Evolutionary conservation across 2,888 invertebrate species (phyloP).

Genomic region (Melanophora roralis): DNA sequence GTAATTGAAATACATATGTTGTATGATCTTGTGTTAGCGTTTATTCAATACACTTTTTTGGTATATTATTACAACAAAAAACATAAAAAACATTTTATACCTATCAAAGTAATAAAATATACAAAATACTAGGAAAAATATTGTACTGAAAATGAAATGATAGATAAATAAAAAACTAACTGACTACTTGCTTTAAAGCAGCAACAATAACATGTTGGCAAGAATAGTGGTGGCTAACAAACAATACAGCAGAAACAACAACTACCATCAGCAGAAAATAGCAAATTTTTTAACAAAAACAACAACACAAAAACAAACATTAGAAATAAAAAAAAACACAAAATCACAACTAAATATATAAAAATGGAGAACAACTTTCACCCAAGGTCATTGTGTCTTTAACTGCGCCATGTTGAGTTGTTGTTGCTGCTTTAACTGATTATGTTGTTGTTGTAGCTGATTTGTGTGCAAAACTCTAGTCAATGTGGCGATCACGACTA

Average conservation of each 20-base stretch:
- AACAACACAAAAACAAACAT: conserved; percentile 28
- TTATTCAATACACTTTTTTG: too few species aligned
- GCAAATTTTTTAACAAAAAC: conserved; percentile 27
- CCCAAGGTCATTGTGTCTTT: conserved; percentile 70
- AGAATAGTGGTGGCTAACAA: conserved; percentile 34
- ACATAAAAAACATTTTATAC: too few species aligned
- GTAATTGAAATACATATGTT: too few species aligned
- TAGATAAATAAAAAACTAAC: conserved; percentile 56
- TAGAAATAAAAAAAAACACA: conserved; percentile 51
- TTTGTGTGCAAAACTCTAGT: conserved; percentile 39
- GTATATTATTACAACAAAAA: conserved; percentile 5
- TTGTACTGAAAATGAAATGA: conserved; percentile 54
- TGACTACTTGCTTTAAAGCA: conserved; percentile 25
- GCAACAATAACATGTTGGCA: conserved; percentile 28
- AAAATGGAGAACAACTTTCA: conserved; percentile 70
- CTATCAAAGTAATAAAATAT: conserved; percentile 17
- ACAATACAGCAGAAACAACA: conserved; percentile 60
- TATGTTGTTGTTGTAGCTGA: neutral
- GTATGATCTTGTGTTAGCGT: too few species aligned
- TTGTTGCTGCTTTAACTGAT: conserved; percentile 19
- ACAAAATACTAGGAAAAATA: conserved; percentile 41
- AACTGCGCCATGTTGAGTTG: conserved; percentile 61
- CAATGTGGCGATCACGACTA: conserved; percentile 58
- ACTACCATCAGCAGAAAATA: conserved; percentile 28
- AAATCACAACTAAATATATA: conserved; percentile 59